phyloP scores from a whole-genome alignment of 2,888 invertebrate genomes.

The Drosophila yooni region DNA sequence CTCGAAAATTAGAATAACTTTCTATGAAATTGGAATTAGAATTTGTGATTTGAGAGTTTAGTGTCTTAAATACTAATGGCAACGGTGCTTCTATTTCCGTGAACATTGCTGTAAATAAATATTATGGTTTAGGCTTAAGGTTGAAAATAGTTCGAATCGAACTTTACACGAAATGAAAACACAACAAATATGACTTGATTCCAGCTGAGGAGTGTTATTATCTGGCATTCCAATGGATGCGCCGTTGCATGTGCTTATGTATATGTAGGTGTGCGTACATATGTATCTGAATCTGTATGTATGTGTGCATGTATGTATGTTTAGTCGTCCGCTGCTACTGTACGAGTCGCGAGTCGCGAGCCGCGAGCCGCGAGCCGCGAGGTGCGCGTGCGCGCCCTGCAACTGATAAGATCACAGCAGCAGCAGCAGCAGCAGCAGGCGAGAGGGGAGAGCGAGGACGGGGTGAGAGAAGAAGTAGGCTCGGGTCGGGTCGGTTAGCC shows the following conservation, averaged over 20 bases:
- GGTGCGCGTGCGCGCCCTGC: constrained; percentile 75
- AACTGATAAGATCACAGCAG: constrained; percentile 62
- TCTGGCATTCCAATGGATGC: constrained; percentile 6
- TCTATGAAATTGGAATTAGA: not conserved
- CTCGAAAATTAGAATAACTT: not conserved
- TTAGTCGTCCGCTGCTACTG: constrained; percentile 32
- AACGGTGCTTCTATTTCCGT: not conserved
- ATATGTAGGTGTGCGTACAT: not conserved
- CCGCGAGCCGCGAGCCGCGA: constrained; percentile 27
- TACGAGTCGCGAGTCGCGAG: constrained; percentile 7
- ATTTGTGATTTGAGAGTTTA: not conserved
- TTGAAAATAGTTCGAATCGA: not conserved
- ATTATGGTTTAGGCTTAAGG: not conserved
- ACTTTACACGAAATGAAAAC: not conserved
- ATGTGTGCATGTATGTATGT: not conserved
- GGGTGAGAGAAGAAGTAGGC: not conserved
- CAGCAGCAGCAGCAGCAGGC: constrained; percentile 12
- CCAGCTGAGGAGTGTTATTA: constrained; percentile 25
- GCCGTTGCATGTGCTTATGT: constrained; percentile 13
- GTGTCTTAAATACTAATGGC: not conserved
- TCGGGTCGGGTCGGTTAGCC: constrained; percentile 45
- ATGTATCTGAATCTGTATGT: not conserved
- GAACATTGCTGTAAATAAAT: not conserved
- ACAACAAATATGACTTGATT: not conserved
- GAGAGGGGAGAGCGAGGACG: not conserved